Evolutionary conservation across 2,888 invertebrate genomes (phyloP).

Genomic region (Apamea monoglypha): DNA sequence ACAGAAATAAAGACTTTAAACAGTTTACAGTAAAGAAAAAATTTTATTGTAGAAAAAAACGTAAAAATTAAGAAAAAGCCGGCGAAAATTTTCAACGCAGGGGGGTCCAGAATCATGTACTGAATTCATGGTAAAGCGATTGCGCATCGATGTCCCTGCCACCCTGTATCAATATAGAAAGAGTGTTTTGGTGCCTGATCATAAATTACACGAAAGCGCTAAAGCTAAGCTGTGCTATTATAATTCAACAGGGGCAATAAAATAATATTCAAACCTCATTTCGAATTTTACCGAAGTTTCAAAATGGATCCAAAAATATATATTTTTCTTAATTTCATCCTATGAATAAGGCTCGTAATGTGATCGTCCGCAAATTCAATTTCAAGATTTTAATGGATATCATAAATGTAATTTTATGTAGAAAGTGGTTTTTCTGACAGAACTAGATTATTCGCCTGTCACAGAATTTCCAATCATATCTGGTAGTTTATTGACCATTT

Average conservation of each 20-base stretch:
- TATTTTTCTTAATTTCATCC: not conserved
- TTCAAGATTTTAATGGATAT: constrained; percentile 48
- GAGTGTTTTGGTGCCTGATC: not conserved
- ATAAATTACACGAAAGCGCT: not conserved
- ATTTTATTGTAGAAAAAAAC: no score
- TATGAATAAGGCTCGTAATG: constrained; percentile 2
- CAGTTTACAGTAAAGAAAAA: no score
- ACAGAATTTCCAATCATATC: constrained; percentile 5
- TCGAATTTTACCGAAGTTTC: not conserved
- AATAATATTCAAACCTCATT: constrained; percentile 18
- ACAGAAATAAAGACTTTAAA: no score
- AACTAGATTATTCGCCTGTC: constrained; percentile 23
- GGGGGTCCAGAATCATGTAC: no score
- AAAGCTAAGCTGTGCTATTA: constrained; percentile 9
- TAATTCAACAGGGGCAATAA: not conserved
- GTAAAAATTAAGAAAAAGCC: no score
- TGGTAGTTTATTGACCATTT: not conserved
- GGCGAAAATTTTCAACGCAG: no score
- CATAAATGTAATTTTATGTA: constrained; percentile 14
- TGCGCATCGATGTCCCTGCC: no score
- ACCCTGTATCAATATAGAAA: not conserved
- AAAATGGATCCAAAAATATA: constrained; percentile 4
- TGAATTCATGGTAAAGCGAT: no score
- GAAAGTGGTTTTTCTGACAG: constrained; percentile 26
- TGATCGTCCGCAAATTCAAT: constrained; percentile 42